Evolutionary conservation across 2,113 vertebrate species (phyloP).

Genomic region (Aythya baeri): DNA sequence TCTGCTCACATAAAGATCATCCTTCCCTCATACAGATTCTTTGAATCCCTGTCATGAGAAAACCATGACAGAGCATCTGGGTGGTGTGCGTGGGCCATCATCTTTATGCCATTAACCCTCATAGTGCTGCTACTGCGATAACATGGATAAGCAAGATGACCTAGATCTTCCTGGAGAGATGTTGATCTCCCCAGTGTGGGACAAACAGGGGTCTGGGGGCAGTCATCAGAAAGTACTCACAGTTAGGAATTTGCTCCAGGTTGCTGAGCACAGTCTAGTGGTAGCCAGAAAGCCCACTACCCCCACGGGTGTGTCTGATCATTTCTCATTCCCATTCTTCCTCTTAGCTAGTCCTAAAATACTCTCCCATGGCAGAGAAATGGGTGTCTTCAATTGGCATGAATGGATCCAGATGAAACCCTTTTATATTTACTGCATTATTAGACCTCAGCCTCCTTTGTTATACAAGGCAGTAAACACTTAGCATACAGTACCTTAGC

Average conservation of each 20-base stretch:
- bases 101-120: neutral
- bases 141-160: neutral
- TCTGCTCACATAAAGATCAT: neutral
- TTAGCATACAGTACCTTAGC: neutral
- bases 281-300: neutral
- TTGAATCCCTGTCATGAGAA: rapidly evolving
- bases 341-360: neutral
- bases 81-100: neutral
- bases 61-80: neutral
- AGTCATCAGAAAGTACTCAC: neutral
- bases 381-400: neutral
- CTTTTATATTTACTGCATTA: neutral
- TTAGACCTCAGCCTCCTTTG: neutral
- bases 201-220: too few species aligned
- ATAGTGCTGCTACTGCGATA: neutral
- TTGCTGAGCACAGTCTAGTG: neutral
- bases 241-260: neutral
- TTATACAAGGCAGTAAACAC: neutral
- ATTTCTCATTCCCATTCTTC: neutral
- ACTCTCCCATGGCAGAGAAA: neutral
- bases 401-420: neutral
- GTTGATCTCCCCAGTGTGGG: neutral
- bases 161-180: neutral
- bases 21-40: neutral
- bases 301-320: rapidly evolving